These are phyloP conservation scores for Poecilia latipinna DNA, from an alignment of 2,113 vertebrate genomes.

Conservation along the genomic window DNA sequence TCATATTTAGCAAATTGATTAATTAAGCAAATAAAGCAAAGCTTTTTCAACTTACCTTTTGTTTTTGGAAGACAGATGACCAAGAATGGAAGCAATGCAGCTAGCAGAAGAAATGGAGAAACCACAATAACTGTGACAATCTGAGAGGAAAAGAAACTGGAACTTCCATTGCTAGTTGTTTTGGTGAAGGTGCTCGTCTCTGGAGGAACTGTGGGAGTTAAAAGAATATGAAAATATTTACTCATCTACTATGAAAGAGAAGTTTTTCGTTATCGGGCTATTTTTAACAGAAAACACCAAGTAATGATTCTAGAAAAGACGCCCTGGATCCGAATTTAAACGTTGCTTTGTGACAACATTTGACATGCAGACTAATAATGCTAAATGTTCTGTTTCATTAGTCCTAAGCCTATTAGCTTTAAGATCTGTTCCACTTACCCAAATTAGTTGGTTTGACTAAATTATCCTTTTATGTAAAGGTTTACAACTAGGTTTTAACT, in stretches of 20 bases:
- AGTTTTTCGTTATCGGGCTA: neutral
- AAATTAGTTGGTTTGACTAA: too few relatives aligned
- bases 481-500: too few relatives aligned
- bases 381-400: too few relatives aligned
- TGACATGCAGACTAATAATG: too few relatives aligned
- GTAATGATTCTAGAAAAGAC: neutral
- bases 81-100: slow-evolving; percentile 17
- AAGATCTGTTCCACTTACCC: neutral
- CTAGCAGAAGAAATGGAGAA: slow-evolving; percentile 29
- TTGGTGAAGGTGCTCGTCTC: rapidly evolving
- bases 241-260: neutral
- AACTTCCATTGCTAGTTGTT: rapidly evolving
- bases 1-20: neutral
- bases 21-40: neutral
- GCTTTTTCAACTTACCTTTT: slow-evolving; percentile 31
- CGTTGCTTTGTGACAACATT: too few relatives aligned
- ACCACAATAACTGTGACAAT: slow-evolving; percentile 26
- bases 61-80: slow-evolving; percentile 41
- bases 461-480: too few relatives aligned
- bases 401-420: neutral
- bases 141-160: neutral
- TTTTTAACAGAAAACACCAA: neutral
- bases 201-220: slow-evolving; percentile 52
- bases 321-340: neutral
- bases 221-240: slow-evolving; percentile 44